phyloP scores from a whole-genome alignment of 2,888 invertebrate species.

The Parasteatoda lunata region DNA sequence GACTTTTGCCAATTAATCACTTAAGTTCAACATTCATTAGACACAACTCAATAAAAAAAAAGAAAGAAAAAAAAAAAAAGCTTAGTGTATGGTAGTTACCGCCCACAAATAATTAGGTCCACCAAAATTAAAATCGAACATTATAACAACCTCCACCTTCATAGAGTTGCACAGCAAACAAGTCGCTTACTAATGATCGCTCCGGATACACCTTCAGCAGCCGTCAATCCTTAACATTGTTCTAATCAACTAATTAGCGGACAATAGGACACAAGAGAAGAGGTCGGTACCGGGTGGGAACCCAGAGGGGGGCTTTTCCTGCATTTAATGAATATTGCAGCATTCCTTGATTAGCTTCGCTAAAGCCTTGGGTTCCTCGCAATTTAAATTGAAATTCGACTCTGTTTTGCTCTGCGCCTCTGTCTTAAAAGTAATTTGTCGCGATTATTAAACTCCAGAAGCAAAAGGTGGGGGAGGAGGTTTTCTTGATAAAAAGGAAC shows the following conservation, averaged over 20 bases:
- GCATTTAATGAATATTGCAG: slow-evolving; percentile 56
- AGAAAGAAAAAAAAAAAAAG: background rate
- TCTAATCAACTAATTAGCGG: slow-evolving; percentile 67
- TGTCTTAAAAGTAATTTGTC: slow-evolving; percentile 57
- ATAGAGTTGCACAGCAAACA: slow-evolving; percentile 9
- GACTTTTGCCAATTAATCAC: no score
- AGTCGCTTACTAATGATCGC: slow-evolving; percentile 46
- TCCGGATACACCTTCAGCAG: slow-evolving; percentile 15
- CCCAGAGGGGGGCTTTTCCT: background rate
- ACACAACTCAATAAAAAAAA: no score
- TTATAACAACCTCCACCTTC: background rate
- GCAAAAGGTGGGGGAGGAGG: slow-evolving; percentile 3
- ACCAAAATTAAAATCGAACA: background rate
- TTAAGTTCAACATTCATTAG: no score
- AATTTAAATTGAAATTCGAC: slow-evolving; percentile 66
- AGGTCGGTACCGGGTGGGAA: background rate
- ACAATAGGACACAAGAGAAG: slow-evolving; percentile 47
- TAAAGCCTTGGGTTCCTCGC: slow-evolving; percentile 38
- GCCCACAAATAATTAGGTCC: background rate
- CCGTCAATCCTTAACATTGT: slow-evolving; percentile 63
- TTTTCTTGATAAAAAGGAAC: slow-evolving; percentile 44
- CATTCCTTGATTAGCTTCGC: slow-evolving; percentile 56
- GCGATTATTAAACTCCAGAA: slow-evolving; percentile 40
- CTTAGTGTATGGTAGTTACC: background rate
- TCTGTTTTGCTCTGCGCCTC: slow-evolving; percentile 35